Base-by-base conservation (phyloP, 2,888 invertebrate genomes). In the Pecten maximus region DNA sequence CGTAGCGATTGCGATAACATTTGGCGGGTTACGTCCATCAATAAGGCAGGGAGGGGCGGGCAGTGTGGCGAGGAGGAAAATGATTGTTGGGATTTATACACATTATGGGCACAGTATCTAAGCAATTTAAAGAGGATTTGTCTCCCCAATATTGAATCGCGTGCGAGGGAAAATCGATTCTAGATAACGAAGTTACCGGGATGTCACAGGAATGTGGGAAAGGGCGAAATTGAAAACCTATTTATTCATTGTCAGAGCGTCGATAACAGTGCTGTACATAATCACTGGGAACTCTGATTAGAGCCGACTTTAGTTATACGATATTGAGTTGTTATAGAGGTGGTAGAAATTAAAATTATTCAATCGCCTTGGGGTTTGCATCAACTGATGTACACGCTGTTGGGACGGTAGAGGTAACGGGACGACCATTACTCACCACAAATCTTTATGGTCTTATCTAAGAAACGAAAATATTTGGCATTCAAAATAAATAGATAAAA, bases 51-150 rank as follows among this genome's bases (percentile, higher is more conserved):
- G 74, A 74, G 28, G 28, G 74, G 35, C 74, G 35, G 35, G 35
- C 8, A 23, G 23, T n/a, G 23, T 60, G 74, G 74, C 19, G 60
- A 60, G 74, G 74, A 74, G 74, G 74, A 28, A 10, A 74, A 74
- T 74, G 74, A 74, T 74, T 74, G 74, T 74, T 1, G 10, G 74
- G 74, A 74, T 74, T 74, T 74, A 74, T 28, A 2, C 74, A 74
- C 35, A 74, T 74, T 23, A 74, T 74, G 74, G 35, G 10, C 74
- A 35, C 35, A 74, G 74, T 74, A 74, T 74, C 74, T 74, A 74
- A 74, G 74, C 74, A 74, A 74, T 74, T 74, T 74, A 74, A 74
- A 74, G 74, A 74, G 74, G 74, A 74, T 74, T 74, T 74, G 74
- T 74, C 74, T 74, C 35, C 74, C 28, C 74, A 12, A 74, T 74